Evolutionary conservation across 2,797 vertebrate species (phyloP).

Genomic region (Lindbergichthys nudifrons): DNA sequence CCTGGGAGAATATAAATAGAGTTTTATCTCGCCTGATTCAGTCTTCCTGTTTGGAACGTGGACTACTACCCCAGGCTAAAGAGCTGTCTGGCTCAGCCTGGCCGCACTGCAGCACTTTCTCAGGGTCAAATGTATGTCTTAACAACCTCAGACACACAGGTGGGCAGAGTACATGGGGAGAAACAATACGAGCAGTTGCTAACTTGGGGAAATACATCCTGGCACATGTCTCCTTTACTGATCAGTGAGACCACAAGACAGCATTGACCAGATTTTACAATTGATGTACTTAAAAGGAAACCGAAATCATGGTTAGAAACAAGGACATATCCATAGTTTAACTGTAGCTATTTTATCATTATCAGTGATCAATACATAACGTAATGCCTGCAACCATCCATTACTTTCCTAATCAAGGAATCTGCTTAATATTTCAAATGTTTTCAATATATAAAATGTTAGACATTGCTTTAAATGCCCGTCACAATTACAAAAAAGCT

Average conservation of each 20-base stretch:
- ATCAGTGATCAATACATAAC: not conserved
- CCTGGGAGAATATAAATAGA: constrained; percentile 41
- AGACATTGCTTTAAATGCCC: not conserved
- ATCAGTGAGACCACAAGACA: constrained; percentile 9
- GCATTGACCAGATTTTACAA: constrained; percentile 3
- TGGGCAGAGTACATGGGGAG: constrained; percentile 18
- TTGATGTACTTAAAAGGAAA: not conserved
- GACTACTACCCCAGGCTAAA: constrained; percentile 23
- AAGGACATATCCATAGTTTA: too few species aligned
- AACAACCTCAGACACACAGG: constrained; percentile 36
- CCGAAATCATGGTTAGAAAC: not conserved
- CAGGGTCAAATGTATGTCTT: constrained; percentile 38
- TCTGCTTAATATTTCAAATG: not conserved
- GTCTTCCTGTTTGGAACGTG: constrained; percentile 59
- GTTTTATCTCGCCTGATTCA: constrained; percentile 55
- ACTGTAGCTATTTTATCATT: not conserved
- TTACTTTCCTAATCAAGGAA: not conserved
- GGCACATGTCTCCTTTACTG: constrained; percentile 2
- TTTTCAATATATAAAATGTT: not conserved
- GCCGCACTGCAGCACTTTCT: constrained; percentile 39
- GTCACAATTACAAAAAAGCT: too few species aligned
- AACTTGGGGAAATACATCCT: not conserved
- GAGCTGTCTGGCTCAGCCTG: constrained; percentile 36
- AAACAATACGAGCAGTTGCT: constrained; percentile 1
- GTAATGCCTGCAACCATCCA: not conserved